These are phyloP conservation scores for Agriotes lineatus DNA, from an alignment of 2,888 invertebrate genomes.

Conservation along the genomic window DNA sequence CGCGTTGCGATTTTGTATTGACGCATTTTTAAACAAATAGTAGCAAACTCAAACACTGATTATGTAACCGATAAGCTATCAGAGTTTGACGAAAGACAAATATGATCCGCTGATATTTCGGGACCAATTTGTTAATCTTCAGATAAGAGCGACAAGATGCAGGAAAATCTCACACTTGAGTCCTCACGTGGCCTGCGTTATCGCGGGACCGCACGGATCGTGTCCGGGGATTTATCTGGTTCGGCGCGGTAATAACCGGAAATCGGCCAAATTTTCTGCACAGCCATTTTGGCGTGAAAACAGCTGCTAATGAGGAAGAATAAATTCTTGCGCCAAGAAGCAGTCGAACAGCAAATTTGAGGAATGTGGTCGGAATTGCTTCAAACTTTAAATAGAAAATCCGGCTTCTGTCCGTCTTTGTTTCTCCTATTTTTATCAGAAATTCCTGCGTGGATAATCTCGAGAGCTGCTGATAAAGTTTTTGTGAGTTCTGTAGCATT, in stretches of 20 bases:
- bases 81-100: background rate
- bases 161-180: no score
- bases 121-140: constrained; percentile 5
- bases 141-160: no score
- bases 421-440: no score
- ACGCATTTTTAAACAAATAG: no score
- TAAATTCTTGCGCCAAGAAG: constrained; percentile 7
- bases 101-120: background rate
- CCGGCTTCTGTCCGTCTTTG: no score
- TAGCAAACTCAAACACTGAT: no score
- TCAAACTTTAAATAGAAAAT: background rate
- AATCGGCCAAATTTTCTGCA: background rate
- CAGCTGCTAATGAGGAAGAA: constrained; percentile 5
- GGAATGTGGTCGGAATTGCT: background rate
- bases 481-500: no score
- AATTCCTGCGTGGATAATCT: no score
- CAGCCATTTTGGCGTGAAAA: constrained; percentile 9
- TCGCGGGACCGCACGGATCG: no score
- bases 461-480: no score
- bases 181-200: no score
- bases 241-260: background rate
- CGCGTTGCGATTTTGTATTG: no score
- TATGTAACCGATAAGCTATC: background rate
- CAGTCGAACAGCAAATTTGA: background rate
- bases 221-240: background rate